Evolutionary conservation across 1,140 invertebrate species (phyloP).

Genomic region (Pachypsylla venusta): DNA sequence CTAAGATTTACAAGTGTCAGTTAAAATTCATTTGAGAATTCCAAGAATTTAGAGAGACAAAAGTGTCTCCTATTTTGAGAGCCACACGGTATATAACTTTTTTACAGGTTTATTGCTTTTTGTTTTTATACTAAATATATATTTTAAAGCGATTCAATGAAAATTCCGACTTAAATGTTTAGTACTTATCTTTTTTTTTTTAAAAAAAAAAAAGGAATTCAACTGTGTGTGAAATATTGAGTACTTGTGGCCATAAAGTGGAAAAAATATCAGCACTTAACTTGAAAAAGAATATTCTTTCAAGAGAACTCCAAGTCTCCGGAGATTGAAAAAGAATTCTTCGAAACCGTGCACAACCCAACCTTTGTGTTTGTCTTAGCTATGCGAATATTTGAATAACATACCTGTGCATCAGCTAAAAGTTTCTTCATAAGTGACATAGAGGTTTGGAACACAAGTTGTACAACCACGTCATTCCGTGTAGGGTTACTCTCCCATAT

Average conservation of each 20-base stretch:
- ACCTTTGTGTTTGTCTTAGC: neutral
- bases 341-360: neutral
- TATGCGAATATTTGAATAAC: neutral
- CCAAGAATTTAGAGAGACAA: too few species aligned
- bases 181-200: too few species aligned
- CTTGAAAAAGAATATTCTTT: neutral
- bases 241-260: neutral
- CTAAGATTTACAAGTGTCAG: too few species aligned
- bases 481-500: neutral
- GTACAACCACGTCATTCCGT: neutral
- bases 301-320: neutral
- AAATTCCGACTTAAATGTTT: too few species aligned
- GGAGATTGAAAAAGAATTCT: neutral
- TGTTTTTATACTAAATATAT: too few species aligned
- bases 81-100: too few species aligned
- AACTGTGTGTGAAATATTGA: neutral
- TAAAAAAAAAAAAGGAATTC: too few species aligned
- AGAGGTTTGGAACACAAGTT: slow-evolving; percentile 7
- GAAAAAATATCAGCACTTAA: neutral
- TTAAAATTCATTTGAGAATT: too few species aligned
- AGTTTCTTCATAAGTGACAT: slow-evolving; percentile 24
- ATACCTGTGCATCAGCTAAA: slow-evolving; percentile 24
- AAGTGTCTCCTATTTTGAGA: too few species aligned
- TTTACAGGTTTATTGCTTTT: too few species aligned
- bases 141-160: too few species aligned